Evolutionary conservation across 92 coral and sea anemone genomes (phyloP), one percentile per base, ranked within the genome.

Genomic region (Epizoanthus fatuus): DNA sequence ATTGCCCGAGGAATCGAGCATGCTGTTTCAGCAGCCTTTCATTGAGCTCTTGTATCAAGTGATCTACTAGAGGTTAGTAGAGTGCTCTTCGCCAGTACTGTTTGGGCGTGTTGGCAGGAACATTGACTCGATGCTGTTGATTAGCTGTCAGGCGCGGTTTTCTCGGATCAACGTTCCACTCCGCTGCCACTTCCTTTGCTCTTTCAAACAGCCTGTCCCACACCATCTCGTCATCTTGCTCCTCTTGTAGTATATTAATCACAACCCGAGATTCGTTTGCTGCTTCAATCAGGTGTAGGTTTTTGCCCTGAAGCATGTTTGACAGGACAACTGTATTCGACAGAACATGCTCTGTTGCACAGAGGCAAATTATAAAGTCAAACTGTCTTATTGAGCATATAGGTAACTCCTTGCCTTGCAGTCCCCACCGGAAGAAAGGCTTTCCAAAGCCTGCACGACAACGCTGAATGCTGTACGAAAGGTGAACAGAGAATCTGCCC

Each of bases 401-500:
- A 87, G 80, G 91, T 74, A 87, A 62, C 83, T 75, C 80, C 87
- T 81, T 82, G 82, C 83, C 77, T 85, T 85, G 64, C 74, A 84
- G 70, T 86, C 89, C 19, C 89, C 89, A 85, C 74, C 88, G 22
- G 44, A 72, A 39, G 84, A 58, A 13, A 85, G 75, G 60, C 54
- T 73, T 81, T 84, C 87, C 71, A 22, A 84, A 84, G 74, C 49
- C 59, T 86, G 90, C 69, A 86, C 90, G 57, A 86, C 81, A 52
- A 87, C 75, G 65, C 75, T 87, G 74, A 39, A 86, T 68, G 90
- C 90, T 80, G 86, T 80, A 56, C 81, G 86, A 80, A 86, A 80
- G 80, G 90, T 86, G 86, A 68, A 87, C 70, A 87, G 70, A 71
- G 91, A 62, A 69, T 86, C 86, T 53, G 86, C 93, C 81, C 83